phyloP scores from a whole-genome alignment of 2,113 vertebrate genomes.

The Peromyscus californicus region DNA sequence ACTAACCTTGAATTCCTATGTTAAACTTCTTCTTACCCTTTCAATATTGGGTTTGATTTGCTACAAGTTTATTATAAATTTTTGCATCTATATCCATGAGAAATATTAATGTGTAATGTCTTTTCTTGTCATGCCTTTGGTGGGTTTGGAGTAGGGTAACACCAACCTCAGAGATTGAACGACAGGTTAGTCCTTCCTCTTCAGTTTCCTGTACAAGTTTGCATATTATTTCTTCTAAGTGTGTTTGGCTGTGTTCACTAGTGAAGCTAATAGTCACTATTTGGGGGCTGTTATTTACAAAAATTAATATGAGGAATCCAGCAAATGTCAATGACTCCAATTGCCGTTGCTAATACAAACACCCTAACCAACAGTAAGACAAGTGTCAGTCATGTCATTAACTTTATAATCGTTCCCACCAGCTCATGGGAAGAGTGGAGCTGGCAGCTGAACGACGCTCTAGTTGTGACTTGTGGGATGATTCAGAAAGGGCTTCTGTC shows the following conservation, averaged over 20 bases:
- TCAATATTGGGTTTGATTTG: constrained; percentile 38
- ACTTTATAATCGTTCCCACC: not conserved
- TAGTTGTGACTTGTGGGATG: not conserved
- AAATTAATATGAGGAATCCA: not conserved
- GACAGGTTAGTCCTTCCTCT: not conserved
- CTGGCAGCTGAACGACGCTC: not conserved
- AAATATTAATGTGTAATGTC: not conserved
- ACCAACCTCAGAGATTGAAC: not conserved
- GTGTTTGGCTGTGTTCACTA: not conserved
- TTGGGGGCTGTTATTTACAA: constrained; percentile 15
- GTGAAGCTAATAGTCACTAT: not conserved
- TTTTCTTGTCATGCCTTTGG: not conserved
- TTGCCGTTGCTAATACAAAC: not conserved
- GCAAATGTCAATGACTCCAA: not conserved
- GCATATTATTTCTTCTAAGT: constrained; percentile 8
- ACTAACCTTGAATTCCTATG: constrained; percentile 45
- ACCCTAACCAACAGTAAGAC: not conserved
- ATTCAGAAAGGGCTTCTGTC: constrained; percentile 48
- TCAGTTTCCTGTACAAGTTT: not conserved
- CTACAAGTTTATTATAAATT: not conserved
- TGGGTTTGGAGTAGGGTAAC: not conserved
- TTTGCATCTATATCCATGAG: not conserved
- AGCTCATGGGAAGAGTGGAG: not conserved
- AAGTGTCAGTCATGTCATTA: not conserved
- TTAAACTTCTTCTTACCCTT: constrained; percentile 33